Conservation (phyloP, 2,888 invertebrate species). For the Drosophila merina region DNA sequence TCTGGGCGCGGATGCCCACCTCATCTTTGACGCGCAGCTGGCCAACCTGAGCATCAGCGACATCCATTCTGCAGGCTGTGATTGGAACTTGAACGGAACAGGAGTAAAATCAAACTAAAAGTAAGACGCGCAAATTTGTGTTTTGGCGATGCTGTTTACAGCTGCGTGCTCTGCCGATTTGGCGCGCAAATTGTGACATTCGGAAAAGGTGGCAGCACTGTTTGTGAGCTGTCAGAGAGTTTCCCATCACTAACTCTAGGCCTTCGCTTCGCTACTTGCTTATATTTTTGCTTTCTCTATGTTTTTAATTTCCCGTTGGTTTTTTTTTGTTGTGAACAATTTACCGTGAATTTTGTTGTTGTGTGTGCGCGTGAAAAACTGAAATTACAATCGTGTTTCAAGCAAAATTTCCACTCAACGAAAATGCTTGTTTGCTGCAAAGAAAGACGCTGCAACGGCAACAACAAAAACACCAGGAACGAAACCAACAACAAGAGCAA, state of each 20-base stretch:
- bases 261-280: constrained; percentile 2
- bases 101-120: constrained; percentile 20
- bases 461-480: constrained; percentile 12
- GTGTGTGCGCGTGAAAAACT: constrained; percentile 63
- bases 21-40: constrained; percentile 93
- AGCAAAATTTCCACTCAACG: constrained; percentile 19
- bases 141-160: constrained; percentile 16
- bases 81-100: constrained; percentile 8
- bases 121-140: constrained; percentile 15
- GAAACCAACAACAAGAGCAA: constrained; percentile 34
- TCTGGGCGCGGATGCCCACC: constrained; percentile 96
- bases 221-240: not conserved
- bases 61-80: constrained; percentile 87
- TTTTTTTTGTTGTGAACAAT: constrained; percentile 76
- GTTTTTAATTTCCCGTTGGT: constrained; percentile 59
- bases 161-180: constrained; percentile 59
- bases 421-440: constrained; percentile 48
- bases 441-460: constrained; percentile 34
- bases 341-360: constrained; percentile 53
- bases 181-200: constrained; percentile 59
- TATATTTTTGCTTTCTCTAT: constrained; percentile 68
- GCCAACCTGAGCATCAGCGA: constrained; percentile 90
- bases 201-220: not conserved
- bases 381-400: constrained; percentile 5
- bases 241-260: constrained; percentile 2